These are phyloP conservation scores for Zaprionus ornatus DNA, from an alignment of 1,140 invertebrate species.

Conservation along the genomic window DNA sequence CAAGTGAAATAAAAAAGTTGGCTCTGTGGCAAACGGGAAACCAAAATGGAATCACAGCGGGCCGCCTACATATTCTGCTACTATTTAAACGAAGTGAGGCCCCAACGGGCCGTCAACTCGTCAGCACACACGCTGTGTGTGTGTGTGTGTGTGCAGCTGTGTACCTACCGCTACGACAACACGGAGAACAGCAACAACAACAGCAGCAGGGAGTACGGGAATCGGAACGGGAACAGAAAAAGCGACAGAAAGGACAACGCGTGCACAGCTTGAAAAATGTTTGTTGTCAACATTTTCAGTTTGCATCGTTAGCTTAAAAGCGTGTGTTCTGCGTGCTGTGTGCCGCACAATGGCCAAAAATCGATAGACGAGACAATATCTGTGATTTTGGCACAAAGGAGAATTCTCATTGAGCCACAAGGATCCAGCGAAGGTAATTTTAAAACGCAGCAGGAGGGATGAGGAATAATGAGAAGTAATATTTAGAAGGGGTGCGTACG, in stretches of 20 bases:
- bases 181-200: neutral
- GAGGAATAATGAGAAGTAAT: neutral
- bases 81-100: slow-evolving; percentile 53
- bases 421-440: neutral
- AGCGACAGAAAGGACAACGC: slow-evolving; percentile 45
- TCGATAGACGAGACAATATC: slow-evolving; percentile 76
- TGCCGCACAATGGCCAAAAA: slow-evolving; percentile 69
- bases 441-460: neutral
- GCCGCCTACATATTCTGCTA: slow-evolving; percentile 52
- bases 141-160: slow-evolving; percentile 33
- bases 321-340: slow-evolving; percentile 30
- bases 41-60: slow-evolving; percentile 76
- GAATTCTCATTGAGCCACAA: slow-evolving; percentile 40
- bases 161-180: slow-evolving; percentile 59
- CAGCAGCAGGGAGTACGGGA: neutral
- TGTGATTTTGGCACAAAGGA: slow-evolving; percentile 69
- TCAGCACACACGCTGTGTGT: slow-evolving; percentile 17
- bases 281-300: slow-evolving; percentile 83
- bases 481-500: too few species aligned
- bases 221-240: slow-evolving; percentile 18
- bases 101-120: slow-evolving; percentile 37
- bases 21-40: slow-evolving; percentile 39
- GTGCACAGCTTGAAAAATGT: slow-evolving; percentile 80
- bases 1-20: slow-evolving; percentile 52
- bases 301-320: slow-evolving; percentile 82